Conservation (phyloP, 2,113 vertebrate species). For the Zosterops pallidus region DNA sequence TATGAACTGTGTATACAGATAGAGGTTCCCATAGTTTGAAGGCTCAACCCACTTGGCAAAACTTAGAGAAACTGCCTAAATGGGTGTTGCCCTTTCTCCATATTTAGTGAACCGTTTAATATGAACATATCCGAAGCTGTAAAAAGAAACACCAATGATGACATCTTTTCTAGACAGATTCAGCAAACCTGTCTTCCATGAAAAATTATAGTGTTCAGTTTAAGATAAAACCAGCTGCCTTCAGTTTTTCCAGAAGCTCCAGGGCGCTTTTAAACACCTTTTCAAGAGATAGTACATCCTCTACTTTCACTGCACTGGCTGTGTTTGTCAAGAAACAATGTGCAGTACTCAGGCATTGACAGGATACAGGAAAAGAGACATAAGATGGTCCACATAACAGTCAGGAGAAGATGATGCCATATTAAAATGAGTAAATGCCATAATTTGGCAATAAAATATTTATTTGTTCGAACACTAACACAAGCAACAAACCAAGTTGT, state of each 20-base stretch:
- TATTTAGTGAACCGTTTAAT: background rate
- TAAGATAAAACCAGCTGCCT: background rate
- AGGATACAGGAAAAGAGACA: background rate
- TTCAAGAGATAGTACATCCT: background rate
- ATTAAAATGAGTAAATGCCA: background rate
- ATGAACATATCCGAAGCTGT: background rate
- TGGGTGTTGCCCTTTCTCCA: background rate
- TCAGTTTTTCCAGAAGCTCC: background rate
- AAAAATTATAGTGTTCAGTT: background rate
- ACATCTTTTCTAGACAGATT: constrained; percentile 8
- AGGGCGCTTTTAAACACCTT: background rate
- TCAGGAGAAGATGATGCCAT: background rate
- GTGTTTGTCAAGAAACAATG: background rate
- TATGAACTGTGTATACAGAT: background rate
- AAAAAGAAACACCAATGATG: background rate
- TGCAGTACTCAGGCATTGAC: background rate
- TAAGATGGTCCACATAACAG: background rate
- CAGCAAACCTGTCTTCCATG: background rate
- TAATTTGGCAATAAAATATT: background rate
- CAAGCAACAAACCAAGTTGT: background rate
- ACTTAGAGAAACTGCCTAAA: background rate
- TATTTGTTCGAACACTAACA: background rate
- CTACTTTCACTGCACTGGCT: background rate
- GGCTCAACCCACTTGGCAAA: background rate
- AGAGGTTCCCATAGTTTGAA: background rate